phyloP scores from a whole-genome alignment of 2,888 invertebrate genomes.

The Macrophya alboannulata region DNA sequence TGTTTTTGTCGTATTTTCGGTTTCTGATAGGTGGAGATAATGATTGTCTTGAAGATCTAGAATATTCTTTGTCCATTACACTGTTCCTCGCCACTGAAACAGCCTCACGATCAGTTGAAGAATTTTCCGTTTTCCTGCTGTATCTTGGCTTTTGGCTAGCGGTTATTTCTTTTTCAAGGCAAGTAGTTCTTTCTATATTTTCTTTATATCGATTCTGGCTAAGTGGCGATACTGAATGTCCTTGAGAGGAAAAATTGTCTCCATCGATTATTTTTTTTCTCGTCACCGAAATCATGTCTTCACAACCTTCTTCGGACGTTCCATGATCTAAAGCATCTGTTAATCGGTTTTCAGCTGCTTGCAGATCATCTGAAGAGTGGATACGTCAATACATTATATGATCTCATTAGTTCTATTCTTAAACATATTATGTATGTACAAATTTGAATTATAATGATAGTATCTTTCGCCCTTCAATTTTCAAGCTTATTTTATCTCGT shows the following conservation, averaged over 20 bases:
- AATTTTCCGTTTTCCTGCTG: neutral
- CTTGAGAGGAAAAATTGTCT: neutral
- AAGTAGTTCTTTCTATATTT: neutral
- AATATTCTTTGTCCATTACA: too few species aligned
- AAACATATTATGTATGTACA: neutral
- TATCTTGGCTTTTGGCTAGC: neutral
- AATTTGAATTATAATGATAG: neutral
- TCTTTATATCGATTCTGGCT: neutral
- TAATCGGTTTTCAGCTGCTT: neutral
- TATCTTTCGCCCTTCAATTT: neutral
- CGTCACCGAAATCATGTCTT: constrained; percentile 4
- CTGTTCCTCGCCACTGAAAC: too few species aligned
- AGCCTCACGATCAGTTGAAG: too few species aligned
- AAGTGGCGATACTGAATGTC: neutral
- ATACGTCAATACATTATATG: neutral
- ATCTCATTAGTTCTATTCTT: neutral
- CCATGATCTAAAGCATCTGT: constrained; percentile 7
- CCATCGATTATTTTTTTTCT: too few species aligned
- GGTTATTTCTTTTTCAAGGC: neutral
- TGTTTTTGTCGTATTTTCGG: neutral
- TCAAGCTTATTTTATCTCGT: neutral
- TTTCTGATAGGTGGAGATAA: too few species aligned
- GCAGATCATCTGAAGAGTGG: constrained; percentile 18
- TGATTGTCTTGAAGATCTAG: too few species aligned
- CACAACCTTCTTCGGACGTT: constrained; percentile 17